Evolutionary conservation across 2,113 vertebrate species (phyloP), one percentile per base, ranked within the genome.

Genomic region (Malurus melanocephalus): DNA sequence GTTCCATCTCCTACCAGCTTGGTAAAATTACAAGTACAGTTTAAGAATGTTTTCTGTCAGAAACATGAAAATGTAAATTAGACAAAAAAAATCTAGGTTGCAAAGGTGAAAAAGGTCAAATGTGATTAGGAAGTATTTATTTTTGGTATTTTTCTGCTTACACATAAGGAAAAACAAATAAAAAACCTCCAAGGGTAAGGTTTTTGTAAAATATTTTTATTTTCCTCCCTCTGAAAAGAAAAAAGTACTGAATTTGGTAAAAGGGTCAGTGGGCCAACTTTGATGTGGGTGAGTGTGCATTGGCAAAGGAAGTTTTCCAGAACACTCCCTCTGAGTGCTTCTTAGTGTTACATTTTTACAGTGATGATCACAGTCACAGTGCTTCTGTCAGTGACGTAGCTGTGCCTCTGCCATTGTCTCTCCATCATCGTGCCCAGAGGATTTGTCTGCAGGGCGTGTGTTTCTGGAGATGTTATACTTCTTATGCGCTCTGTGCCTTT

Each of bases 311-410:
- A 42, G 22, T 42, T 78, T 81, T 65, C n/a, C 23, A 20, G 56
- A 40, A 28, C 32, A 11, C 7, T 57, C 51, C 9, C 7, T 60
- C 19, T 23, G 13, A 20, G 16, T 38, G 0, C 32, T 57, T 81
- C 18, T 30, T 35, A 24, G 28, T 24, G 45, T 51, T 27, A 17
- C 19, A 4, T 66, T 77, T 80, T 46, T 55, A 8, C 32, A 22
- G 22, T 0, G 2, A 2, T 1, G 12, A 9, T 38, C 0, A 0
- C 16, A 23, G 33, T 52, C 16, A 21, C 1, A 27, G 22, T 19
- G 20, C 46, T 24, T 26, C 30, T 42, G 6, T 17, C n/a, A 33
- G n/a, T 42, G 42, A 14, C 0, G 0, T 16, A 38, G 51, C 48
- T 38, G 42, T 35, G 48, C 32, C 27, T 57, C 30, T 73, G 30